Percentiles rank a stretch among this genome's conserved stretches.
Conservation (phyloP, 2,888 invertebrate species). For the Macrosiphum euphorbiae region DNA sequence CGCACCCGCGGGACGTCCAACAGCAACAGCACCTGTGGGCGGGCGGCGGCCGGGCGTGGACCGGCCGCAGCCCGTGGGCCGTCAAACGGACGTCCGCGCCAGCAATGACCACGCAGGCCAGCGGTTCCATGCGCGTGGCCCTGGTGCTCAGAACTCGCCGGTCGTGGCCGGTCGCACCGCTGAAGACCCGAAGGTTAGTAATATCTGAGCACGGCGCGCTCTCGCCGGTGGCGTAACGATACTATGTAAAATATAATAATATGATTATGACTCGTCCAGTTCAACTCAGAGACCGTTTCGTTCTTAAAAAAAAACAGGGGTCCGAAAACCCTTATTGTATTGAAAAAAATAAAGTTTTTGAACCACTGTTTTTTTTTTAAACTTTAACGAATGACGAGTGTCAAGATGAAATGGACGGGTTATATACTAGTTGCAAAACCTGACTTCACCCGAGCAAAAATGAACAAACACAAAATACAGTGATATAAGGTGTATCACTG, state of each 20-base stretch:
- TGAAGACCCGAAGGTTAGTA: slow-evolving; percentile 76
- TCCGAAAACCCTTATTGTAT: no score
- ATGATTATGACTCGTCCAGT: neutral
- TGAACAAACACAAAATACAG: neutral
- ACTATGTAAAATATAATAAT: neutral
- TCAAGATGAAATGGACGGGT: no score
- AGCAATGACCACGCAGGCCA: slow-evolving; percentile 74
- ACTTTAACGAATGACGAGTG: no score
- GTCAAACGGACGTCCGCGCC: slow-evolving; percentile 81
- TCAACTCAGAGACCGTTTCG: neutral
- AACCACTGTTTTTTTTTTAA: no score
- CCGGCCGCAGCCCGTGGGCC: slow-evolving; percentile 73
- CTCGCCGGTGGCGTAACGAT: neutral
- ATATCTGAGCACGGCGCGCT: neutral
- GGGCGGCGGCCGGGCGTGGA: slow-evolving; percentile 74
- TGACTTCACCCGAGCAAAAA: neutral
- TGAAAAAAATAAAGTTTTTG: no score
- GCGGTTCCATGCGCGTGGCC: slow-evolving; percentile 70
- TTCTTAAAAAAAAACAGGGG: neutral
- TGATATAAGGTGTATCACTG: neutral
- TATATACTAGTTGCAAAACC: no score
- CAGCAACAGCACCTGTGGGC: slow-evolving; percentile 77
- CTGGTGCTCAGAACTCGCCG: slow-evolving; percentile 79
- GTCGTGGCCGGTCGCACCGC: slow-evolving; percentile 84
- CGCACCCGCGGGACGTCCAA: slow-evolving; percentile 73